Conservation (phyloP, 2,888 invertebrate species). For the Villa cingulata region DNA sequence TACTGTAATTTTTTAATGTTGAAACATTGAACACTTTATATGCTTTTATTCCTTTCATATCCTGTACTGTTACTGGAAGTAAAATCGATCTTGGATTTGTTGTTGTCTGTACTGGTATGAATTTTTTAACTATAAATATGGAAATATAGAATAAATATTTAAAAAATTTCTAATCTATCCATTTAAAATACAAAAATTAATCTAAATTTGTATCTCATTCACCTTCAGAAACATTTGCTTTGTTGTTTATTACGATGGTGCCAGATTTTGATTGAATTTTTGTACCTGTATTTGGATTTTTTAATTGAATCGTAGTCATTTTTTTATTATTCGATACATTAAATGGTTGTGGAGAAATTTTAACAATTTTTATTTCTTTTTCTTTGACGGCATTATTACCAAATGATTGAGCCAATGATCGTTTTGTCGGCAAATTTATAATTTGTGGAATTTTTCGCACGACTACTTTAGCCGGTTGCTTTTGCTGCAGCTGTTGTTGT, state of each 20-base stretch:
- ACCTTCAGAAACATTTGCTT: constrained; percentile 15
- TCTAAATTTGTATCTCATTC: no score
- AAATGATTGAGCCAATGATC: background rate
- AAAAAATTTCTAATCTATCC: background rate
- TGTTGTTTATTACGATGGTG: constrained; percentile 17
- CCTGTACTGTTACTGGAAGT: constrained; percentile 53
- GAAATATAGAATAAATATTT: background rate
- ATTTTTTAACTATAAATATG: constrained; percentile 15
- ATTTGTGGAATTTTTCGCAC: constrained; percentile 19
- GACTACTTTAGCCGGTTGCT: constrained; percentile 13
- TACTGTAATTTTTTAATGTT: background rate
- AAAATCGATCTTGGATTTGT: constrained; percentile 49
- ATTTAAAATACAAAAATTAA: background rate
- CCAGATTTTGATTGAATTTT: constrained; percentile 18
- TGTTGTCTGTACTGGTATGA: constrained; percentile 18
- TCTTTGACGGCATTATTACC: constrained; percentile 8
- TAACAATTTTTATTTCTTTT: constrained; percentile 18
- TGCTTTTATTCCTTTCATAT: constrained; percentile 56
- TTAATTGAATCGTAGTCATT: constrained; percentile 18
- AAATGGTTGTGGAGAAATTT: constrained; percentile 16
- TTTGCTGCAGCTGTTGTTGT: background rate
- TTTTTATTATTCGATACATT: constrained; percentile 14
- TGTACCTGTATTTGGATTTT: constrained; percentile 12
- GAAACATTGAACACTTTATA: constrained; percentile 37
- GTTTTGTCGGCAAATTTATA: constrained; percentile 11